These are phyloP conservation scores for Pseudopodoces humilis DNA, from an alignment of 2,113 vertebrate species.

Conservation along the genomic window DNA sequence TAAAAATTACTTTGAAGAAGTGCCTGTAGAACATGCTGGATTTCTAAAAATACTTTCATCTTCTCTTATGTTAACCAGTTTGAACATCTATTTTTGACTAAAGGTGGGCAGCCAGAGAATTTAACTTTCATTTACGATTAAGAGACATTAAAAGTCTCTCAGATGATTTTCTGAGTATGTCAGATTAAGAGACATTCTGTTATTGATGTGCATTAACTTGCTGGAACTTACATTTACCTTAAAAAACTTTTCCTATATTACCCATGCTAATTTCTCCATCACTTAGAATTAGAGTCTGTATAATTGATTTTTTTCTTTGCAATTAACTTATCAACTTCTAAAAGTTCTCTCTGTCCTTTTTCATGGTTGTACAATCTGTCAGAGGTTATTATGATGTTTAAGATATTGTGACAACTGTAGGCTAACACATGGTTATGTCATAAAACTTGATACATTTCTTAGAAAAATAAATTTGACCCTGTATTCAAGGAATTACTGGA, in stretches of 20 bases:
- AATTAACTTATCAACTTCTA: not conserved
- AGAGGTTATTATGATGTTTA: not conserved
- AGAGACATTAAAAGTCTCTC: not conserved
- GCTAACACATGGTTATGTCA: not conserved
- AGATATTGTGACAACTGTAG: not conserved
- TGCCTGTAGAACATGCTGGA: not conserved
- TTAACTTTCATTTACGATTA: not conserved
- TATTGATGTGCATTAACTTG: not conserved
- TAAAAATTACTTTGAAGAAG: constrained; percentile 24
- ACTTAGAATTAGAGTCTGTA: not conserved
- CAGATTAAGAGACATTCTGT: not conserved
- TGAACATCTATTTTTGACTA: not conserved
- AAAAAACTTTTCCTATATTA: not conserved
- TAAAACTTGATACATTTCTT: not conserved
- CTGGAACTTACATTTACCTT: not conserved
- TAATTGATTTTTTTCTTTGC: not conserved
- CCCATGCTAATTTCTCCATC: not conserved
- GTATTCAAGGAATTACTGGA: not conserved
- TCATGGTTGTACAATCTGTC: not conserved
- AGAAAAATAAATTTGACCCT: not conserved
- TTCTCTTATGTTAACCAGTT: not conserved
- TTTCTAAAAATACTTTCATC: constrained; percentile 2
- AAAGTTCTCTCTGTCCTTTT: not conserved
- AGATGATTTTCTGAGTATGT: not conserved
- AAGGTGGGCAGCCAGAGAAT: not conserved